These are phyloP conservation scores for Vireo griseus DNA, from an alignment of 2,797 vertebrate species.

Conservation along the genomic window DNA sequence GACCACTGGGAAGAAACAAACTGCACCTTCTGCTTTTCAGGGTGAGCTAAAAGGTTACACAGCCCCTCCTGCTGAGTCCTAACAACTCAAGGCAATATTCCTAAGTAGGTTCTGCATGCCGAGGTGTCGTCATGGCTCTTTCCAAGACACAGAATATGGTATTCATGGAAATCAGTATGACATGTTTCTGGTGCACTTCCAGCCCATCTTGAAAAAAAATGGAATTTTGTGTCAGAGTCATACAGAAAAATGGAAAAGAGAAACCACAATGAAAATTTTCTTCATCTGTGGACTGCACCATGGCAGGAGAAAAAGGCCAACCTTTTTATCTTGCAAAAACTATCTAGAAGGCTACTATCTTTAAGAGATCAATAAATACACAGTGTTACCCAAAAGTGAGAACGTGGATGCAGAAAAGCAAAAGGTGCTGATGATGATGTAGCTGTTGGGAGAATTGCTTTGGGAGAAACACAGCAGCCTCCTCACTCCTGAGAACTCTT, in stretches of 20 bases:
- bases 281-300: neutral
- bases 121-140: neutral
- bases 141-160: neutral
- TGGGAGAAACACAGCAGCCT: neutral
- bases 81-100: slow-evolving; percentile 33
- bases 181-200: neutral
- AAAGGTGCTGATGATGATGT: neutral
- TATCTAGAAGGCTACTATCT: neutral
- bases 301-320: neutral
- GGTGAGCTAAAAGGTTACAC: slow-evolving; percentile 32
- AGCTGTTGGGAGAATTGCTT: neutral
- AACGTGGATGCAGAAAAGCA: neutral
- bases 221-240: neutral
- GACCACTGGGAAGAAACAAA: slow-evolving; percentile 31
- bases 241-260: neutral
- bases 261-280: neutral
- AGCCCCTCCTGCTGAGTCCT: slow-evolving; percentile 8
- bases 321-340: neutral
- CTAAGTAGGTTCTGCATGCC: neutral
- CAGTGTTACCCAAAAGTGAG: neutral
- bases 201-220: neutral
- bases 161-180: neutral
- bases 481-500: neutral
- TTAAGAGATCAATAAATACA: neutral
- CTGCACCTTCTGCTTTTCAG: slow-evolving; percentile 58